phyloP scores from a whole-genome alignment of 2,113 vertebrate species.

The Plecotus auritus region DNA sequence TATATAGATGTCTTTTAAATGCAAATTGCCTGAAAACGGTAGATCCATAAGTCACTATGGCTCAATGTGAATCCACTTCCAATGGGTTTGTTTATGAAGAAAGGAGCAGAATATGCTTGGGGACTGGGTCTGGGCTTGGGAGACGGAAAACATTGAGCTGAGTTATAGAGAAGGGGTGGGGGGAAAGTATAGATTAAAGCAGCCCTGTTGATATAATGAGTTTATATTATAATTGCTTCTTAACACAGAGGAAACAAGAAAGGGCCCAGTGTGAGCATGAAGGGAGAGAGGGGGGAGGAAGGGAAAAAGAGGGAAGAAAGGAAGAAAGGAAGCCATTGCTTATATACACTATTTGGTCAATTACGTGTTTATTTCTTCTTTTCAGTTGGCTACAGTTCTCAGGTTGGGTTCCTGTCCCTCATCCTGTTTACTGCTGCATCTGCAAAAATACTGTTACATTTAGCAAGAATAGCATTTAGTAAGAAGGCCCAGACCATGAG shows the following conservation, averaged over 20 bases:
- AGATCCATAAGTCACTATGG: not conserved
- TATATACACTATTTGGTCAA: not conserved
- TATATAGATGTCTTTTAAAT: not conserved
- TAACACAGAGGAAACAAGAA: not conserved
- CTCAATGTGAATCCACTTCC: not conserved
- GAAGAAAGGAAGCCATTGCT: not conserved
- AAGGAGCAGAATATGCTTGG: not conserved
- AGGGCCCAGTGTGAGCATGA: not conserved
- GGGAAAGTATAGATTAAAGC: not conserved
- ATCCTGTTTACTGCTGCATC: not conserved
- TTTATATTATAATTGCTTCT: not conserved
- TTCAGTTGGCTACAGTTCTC: not conserved
- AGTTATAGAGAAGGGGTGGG: not conserved
- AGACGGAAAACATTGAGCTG: not conserved
- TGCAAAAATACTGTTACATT: not conserved
- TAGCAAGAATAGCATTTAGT: not conserved
- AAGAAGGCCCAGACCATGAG: not conserved
- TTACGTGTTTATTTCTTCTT: not conserved
- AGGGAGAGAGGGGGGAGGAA: not conserved
- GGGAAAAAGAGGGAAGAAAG: not conserved
- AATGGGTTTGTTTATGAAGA: not conserved
- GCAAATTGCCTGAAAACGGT: not conserved
- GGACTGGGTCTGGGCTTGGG: not conserved
- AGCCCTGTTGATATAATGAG: not conserved
- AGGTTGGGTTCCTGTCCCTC: not conserved